Percentiles rank a stretch among this genome's conserved stretches.
phyloP scores from a whole-genome alignment of 35 echinoderm and acorn worm genomes.

The Acanthaster planci region DNA sequence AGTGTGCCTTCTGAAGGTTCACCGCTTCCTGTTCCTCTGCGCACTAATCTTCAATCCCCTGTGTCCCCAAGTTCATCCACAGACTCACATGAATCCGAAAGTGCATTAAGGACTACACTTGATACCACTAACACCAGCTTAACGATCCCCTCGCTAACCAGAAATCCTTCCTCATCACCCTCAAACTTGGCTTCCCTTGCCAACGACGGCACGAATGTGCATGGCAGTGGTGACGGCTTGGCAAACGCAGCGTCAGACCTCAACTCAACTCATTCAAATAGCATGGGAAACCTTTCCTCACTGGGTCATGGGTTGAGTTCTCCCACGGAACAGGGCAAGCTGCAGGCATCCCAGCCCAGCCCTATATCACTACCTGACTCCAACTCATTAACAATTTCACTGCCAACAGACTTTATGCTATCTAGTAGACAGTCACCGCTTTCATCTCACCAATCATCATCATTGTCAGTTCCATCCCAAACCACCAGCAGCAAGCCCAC shows the following conservation, averaged over 20 bases:
- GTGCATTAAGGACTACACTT: conserved; percentile 16
- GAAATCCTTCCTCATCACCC: conserved; percentile 48
- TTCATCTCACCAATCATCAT: too few relatives aligned
- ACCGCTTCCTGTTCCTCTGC: conserved; percentile 39
- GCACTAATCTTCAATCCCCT: conserved; percentile 34
- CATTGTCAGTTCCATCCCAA: too few relatives aligned
- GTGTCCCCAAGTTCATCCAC: conserved; percentile 17
- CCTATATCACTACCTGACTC: too few relatives aligned
- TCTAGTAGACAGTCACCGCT: too few relatives aligned
- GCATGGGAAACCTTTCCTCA: conserved; percentile 6
- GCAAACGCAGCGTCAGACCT: neutral
- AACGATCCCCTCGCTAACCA: conserved; percentile 42
- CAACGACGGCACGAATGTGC: neutral
- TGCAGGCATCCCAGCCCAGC: too few relatives aligned
- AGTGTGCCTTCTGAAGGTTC: neutral
- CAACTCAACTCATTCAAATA: conserved; percentile 16
- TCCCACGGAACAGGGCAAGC: neutral
- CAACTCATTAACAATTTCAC: too few relatives aligned
- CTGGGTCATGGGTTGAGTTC: neutral
- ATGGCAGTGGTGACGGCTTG: neutral
- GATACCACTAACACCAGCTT: neutral
- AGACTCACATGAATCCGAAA: conserved; percentile 33
- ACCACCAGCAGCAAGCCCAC: too few relatives aligned
- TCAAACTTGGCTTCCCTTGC: conserved; percentile 26
- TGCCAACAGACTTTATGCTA: too few relatives aligned